These are phyloP conservation scores for Avahi laniger DNA, from an alignment of 2,797 vertebrate species.

Conservation along the genomic window DNA sequence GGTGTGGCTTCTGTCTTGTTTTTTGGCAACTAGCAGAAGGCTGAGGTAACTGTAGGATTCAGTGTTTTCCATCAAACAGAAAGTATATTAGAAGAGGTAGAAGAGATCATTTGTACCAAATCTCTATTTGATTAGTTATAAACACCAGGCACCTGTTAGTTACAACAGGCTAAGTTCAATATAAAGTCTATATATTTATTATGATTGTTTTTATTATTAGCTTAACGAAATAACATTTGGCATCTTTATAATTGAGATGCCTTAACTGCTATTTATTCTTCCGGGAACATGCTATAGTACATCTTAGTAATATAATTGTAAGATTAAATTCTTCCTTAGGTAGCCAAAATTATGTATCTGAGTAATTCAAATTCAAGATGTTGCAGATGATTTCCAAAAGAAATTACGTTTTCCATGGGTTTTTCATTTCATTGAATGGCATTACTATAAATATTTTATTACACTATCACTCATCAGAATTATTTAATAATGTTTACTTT, in stretches of 20 bases:
- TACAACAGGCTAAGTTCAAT: background rate
- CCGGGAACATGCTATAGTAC: background rate
- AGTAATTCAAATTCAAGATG: background rate
- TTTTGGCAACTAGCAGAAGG: background rate
- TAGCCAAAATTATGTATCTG: background rate
- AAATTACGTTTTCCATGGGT: background rate
- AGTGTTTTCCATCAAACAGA: background rate
- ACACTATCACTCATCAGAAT: background rate
- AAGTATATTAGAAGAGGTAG: background rate
- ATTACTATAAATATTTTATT: background rate
- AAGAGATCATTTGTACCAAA: background rate
- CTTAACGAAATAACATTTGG: conserved; percentile 9
- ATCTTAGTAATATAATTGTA: background rate
- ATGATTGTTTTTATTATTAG: background rate
- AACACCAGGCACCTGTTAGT: background rate
- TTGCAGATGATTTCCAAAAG: background rate
- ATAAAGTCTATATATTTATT: background rate
- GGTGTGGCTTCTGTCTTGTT: background rate
- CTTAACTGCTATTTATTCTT: conserved; percentile 9
- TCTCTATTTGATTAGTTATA: background rate
- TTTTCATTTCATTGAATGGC: background rate
- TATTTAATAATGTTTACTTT: background rate
- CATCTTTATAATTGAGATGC: background rate
- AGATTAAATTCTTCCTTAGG: background rate
- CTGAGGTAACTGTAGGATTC: background rate